Evolutionary conservation across 2,113 vertebrate genomes (phyloP).

Genomic region (Callionymus lyra): DNA sequence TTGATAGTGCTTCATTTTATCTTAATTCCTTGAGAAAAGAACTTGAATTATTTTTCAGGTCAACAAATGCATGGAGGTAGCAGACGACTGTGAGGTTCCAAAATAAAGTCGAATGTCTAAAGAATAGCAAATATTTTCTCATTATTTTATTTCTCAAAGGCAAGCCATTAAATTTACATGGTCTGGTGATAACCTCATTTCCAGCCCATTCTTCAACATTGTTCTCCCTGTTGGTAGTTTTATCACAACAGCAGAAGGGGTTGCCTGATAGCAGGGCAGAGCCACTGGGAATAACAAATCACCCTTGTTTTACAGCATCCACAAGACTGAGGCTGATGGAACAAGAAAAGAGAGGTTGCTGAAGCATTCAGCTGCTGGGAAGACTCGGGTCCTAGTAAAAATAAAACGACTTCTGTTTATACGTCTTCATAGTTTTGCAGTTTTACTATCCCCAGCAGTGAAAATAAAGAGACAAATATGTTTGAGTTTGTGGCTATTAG

Average conservation of each 20-base stretch:
- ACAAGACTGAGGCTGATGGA: conserved; percentile 16
- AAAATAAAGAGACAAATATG: no score
- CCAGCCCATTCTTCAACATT: conserved; percentile 21
- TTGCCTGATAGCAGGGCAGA: conserved; percentile 38
- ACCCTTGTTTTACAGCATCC: conserved; percentile 37
- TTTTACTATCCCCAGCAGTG: no score
- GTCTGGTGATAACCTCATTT: conserved; percentile 18
- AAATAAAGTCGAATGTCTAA: no score
- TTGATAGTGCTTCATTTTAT: no score
- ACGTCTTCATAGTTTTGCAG: no score
- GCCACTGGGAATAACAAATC: conserved; percentile 46
- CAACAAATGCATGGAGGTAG: no score
- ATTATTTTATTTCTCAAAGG: conserved; percentile 9
- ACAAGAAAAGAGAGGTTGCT: conserved; percentile 10
- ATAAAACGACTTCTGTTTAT: no score
- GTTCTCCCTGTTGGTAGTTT: conserved; percentile 26
- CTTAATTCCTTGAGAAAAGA: no score
- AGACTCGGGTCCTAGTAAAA: background rate
- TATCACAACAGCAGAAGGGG: conserved; percentile 33
- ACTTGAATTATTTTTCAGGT: no score
- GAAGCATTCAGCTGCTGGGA: conserved; percentile 14
- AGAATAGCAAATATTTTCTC: background rate
- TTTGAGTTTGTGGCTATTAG: no score
- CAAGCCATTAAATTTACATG: conserved; percentile 17
- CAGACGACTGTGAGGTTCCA: no score